Conservation (phyloP, 2,888 invertebrate species). For the Chironomus riparius region DNA sequence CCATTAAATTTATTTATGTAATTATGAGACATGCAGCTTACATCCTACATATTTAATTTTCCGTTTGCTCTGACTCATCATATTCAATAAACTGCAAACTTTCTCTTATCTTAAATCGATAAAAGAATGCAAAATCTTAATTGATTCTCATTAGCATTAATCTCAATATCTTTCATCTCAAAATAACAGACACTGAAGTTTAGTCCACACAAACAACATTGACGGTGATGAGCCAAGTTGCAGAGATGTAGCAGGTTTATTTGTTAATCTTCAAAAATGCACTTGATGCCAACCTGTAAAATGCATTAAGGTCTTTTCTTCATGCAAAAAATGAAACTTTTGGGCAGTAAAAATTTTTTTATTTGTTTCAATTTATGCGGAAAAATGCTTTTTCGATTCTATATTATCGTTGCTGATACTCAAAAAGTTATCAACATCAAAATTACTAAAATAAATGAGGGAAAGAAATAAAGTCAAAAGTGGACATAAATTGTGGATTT, state of each 20-base stretch:
- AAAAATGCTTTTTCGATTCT: background rate
- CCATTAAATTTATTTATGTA: too few relatives aligned
- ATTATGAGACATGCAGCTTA: too few relatives aligned
- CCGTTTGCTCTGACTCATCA: too few relatives aligned
- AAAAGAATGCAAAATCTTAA: background rate
- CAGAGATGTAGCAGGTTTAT: background rate
- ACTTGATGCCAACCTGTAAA: background rate
- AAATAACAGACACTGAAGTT: too few relatives aligned
- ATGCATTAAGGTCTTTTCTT: background rate
- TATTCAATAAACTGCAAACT: too few relatives aligned
- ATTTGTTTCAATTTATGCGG: too few relatives aligned
- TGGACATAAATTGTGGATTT: constrained; percentile 24
- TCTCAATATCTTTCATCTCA: background rate
- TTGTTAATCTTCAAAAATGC: background rate
- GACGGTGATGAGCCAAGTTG: background rate
- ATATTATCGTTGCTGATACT: background rate
- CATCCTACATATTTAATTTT: too few relatives aligned
- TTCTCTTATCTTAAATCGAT: too few relatives aligned
- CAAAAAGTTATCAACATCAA: background rate
- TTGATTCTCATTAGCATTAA: constrained; percentile 23
- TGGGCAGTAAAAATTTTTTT: too few relatives aligned
- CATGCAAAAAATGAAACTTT: background rate
- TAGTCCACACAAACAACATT: too few relatives aligned
- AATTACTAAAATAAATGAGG: background rate
- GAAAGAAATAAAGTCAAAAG: constrained; percentile 24